Conservation (phyloP, 2,113 vertebrate genomes). For the Caloenas nicobarica region DNA sequence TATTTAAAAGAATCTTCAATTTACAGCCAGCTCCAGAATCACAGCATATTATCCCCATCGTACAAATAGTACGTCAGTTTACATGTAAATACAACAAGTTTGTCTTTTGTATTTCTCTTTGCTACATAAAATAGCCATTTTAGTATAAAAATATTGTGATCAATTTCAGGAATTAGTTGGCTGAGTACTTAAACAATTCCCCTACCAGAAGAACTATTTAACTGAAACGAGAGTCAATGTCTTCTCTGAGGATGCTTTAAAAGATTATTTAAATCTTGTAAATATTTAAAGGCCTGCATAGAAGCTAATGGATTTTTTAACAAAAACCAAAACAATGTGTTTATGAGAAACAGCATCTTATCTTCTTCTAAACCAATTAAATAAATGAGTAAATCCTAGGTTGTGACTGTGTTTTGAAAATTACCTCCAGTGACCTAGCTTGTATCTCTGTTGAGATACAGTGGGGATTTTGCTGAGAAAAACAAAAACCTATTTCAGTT, state of each 20-base stretch:
- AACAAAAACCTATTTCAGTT: not conserved
- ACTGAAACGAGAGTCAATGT: not conserved
- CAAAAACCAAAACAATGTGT: not conserved
- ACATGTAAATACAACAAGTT: not conserved
- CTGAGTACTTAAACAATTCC: not conserved
- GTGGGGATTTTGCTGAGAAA: not conserved
- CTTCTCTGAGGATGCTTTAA: constrained; percentile 23
- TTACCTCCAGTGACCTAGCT: not conserved
- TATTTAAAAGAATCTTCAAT: not conserved
- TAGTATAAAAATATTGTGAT: constrained; percentile 34
- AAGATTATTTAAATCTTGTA: constrained; percentile 37
- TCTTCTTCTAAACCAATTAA: not conserved
- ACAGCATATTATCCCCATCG: not conserved
- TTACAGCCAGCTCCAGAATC: not conserved
- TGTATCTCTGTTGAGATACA: not conserved
- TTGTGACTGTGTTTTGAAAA: not conserved
- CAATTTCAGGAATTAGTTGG: constrained; percentile 9
- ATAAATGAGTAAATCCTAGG: not conserved
- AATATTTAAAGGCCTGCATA: constrained; percentile 18
- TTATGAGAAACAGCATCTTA: constrained; percentile 8
- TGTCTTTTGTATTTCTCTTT: not conserved
- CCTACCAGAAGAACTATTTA: not conserved
- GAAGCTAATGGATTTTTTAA: constrained; percentile 34
- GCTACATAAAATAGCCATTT: not conserved
- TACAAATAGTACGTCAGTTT: not conserved